Evolutionary conservation across 2,797 vertebrate genomes (phyloP), one percentile per base, ranked within the genome.

Genomic region (Sitta carolinensis): DNA sequence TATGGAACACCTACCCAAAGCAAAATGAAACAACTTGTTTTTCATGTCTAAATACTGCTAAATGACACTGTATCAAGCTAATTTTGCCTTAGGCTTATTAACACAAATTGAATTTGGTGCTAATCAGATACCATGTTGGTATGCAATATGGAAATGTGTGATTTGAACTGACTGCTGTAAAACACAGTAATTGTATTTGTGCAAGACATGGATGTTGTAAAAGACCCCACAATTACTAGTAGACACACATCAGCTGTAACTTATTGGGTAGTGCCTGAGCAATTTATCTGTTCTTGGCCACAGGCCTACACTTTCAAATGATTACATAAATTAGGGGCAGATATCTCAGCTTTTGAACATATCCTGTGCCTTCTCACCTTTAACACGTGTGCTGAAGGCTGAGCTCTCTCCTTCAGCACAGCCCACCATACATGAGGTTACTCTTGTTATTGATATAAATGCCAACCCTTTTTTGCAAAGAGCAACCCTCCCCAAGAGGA

Each of bases 61-160:
- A 94, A 93, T 64, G 91, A 95, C 90, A 92, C 76, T 40, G 74
- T 79, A 91, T 85, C 78, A 75, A 89, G 91, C 86, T 97, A 96
- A 95, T 97, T 95, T 95, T 55, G 91, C 94, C 90, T 94, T 48
- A 74, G 89, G 95, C 87, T 96, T 87, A 97, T 95, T 96, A 97
- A 89, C 90, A 89, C 93, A 94, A 96, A 96, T 95, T 94, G 67
- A 95, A 96, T 96, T 94, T 90, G 76, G 55, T 26, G n/a, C 79
- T 96, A 94, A 97, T 95, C 96, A 93, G 92, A 78, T 73, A 93
- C 73, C 78, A 94, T 64, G 55, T 88, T 86, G 85, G 81, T 82
- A 92, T 43, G 83, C 75, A 84, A 84, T 80, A 84, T 50, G 66
- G 68, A 96, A 96, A 96, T 57, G 32, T 27, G 47, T 42, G 78